Percentiles rank a stretch among this genome's conserved stretches.
phyloP scores from a whole-genome alignment of 2,797 vertebrate genomes.

The Schizothorax lantsangensis region DNA sequence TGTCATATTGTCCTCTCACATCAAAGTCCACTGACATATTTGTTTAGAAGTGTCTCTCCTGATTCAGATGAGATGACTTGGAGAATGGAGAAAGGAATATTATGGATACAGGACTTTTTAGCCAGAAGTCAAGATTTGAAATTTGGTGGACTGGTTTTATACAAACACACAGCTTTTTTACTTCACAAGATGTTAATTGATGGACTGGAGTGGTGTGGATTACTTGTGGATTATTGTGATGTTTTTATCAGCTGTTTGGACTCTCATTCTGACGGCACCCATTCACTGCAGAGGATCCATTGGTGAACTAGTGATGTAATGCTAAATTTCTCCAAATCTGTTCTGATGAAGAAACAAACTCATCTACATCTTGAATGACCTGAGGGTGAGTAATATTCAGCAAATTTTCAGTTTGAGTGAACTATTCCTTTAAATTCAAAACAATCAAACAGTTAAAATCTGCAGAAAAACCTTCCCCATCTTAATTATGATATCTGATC shows the following conservation, averaged over 20 bases:
- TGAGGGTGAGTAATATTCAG: neutral
- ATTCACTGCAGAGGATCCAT: neutral
- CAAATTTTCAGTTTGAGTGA: neutral
- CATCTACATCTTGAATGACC: neutral
- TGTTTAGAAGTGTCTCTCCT: neutral
- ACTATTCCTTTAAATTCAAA: neutral
- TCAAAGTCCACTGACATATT: neutral
- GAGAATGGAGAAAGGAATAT: neutral
- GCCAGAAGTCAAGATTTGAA: neutral
- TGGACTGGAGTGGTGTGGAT: neutral
- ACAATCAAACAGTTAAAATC: neutral
- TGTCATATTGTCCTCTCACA: neutral
- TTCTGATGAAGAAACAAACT: neutral
- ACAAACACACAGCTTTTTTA: neutral
- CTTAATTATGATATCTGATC: conserved; percentile 1
- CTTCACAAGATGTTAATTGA: neutral
- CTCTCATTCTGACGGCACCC: neutral
- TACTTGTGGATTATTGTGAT: neutral
- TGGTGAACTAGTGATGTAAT: neutral
- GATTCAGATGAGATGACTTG: neutral
- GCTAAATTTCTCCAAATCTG: neutral
- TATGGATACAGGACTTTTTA: neutral
- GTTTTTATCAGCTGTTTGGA: neutral
- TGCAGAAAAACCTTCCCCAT: neutral
- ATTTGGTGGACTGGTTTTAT: neutral